phyloP scores from a whole-genome alignment of 2,888 invertebrate species.

The Kryphioiulus occultus region DNA sequence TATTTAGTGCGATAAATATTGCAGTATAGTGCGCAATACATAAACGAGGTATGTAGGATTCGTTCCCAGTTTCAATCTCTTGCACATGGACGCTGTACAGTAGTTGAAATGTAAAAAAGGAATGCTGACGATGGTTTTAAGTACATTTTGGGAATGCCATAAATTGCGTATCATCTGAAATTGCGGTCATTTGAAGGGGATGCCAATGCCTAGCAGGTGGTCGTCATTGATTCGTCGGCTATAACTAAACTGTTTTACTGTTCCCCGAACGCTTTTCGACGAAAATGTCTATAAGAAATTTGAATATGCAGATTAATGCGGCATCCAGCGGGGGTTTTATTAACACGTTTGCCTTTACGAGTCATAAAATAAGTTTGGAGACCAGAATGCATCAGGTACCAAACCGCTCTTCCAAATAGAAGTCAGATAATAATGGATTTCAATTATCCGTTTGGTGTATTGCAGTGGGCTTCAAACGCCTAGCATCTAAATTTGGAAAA shows the following conservation, averaged over 20 bases:
- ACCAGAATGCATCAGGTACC: not conserved
- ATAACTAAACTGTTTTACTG: not conserved
- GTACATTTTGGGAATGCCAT: not conserved
- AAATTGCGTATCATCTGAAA: not conserved
- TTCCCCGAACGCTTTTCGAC: not conserved
- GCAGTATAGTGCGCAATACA: not conserved
- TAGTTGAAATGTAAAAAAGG: not conserved
- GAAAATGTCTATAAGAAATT: not conserved
- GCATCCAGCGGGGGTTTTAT: not conserved
- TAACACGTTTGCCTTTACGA: not conserved
- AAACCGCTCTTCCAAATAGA: no score
- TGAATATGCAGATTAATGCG: constrained; percentile 6
- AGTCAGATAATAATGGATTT: no score
- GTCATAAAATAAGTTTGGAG: not conserved
- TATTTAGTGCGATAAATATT: not conserved
- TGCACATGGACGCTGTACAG: not conserved
- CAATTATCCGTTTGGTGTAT: no score
- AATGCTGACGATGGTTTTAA: not conserved
- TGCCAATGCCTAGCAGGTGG: not conserved
- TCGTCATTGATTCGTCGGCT: constrained; percentile 21
- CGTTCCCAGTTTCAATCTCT: not conserved
- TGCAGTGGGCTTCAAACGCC: no score
- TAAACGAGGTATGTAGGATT: not conserved
- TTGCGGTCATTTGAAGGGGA: not conserved
- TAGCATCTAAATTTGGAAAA: no score